Base-by-base conservation (phyloP, 92 coral and sea anemone genomes). In the Scolanthus callimorphus region DNA sequence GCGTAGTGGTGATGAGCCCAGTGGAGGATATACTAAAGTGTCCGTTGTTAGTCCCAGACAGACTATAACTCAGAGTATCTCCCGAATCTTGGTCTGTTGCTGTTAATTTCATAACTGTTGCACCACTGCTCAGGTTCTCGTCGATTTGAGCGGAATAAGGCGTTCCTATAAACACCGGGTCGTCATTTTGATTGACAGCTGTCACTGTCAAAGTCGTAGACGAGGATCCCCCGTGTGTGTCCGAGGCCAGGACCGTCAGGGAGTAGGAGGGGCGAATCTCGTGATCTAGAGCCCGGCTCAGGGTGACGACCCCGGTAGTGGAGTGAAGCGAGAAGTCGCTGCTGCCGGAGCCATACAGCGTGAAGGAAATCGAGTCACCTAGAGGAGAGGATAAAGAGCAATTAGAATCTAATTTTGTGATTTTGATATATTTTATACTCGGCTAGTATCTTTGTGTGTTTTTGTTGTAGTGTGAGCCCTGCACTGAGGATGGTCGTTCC, bases 1-100 rank as follows among this genome's bases (percentile, higher is more conserved):
- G 71, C 2, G 63, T 55, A 4, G 79, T 72, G 44, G 55, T 62
- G 17, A 72, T 72, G 1, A 52, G 63, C 11, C 79, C 79, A 17
- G 19, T 52, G 25, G 79, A 61, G 8, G 75, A 69, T 15, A 69
- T 34, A 24, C 67, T 44, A 23, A 69, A 69, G 45, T 57, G 75
- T 6, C 49, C 75, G 3, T 52, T 55, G 59, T 57, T 68, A 19
- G 75, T 27, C 25, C 75, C 75, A 12, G 38, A 46, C 39, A 69
- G 62, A 20, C 56, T 69, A 25, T 11, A 69, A 62, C 56, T 57
- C 56, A 69, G 57, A 10, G 67, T 55, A 9, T 57, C 57, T 39
- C 66, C 20, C 10, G 67, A 30, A 24, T 78, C 85, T 25, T 41
- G 59, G 49, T 78, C 85, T 27, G 64, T 45, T 23, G 85, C 79